Evolutionary conservation across 2,888 invertebrate species (phyloP), one percentile per base, ranked within the genome.

Genomic region (Stegana nigrithorax): DNA sequence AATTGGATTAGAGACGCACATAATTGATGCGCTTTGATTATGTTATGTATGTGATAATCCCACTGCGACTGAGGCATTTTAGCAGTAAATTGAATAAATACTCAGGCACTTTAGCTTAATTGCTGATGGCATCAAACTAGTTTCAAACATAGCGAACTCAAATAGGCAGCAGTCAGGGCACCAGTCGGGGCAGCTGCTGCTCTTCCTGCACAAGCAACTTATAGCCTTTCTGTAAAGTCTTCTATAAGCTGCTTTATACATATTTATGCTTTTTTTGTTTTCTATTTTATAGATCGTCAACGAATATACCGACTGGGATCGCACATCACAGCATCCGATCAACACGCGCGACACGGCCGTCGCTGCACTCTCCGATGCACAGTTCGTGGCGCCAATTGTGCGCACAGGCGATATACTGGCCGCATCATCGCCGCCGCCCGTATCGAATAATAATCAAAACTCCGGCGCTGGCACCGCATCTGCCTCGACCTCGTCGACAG

Each of bases 301-400:
- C 85, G 97, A 98, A 82, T 98, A 98, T 87, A 98, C 97, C 63
- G 97, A 98, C 86, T 98, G 98, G 98, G 95, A 95, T 85, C 89
- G 93, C 84, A 95, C 95, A 75, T 93, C 94, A 81, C 89, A 94
- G 86, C 95, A 94, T 85, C 95, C 95, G 51, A 92, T 94, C 73
- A 95, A 94, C 81, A 93, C 94, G 6, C 88, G 95, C 67, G 95
- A 96, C 82, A 93, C 95, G 10, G 93, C 96, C 3, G 91, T 98
- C 64, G 93, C 96, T 8, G 95, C 98, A 5, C 86, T 98, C 44
- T 96, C 96, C 67, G 97, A 97, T 84, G 96, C 96, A 1, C 94
- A 96, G 83, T 96, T 95, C 82, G 94, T 96, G 32, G 96, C 97
- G 0, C 97, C 97, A 0, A 84, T 96, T 42, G 92, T 96, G 17